Percentiles rank a stretch among this genome's conserved stretches.
These are phyloP conservation scores for Microchrysa polita DNA, from an alignment of 2,888 invertebrate species.

Conservation along the genomic window DNA sequence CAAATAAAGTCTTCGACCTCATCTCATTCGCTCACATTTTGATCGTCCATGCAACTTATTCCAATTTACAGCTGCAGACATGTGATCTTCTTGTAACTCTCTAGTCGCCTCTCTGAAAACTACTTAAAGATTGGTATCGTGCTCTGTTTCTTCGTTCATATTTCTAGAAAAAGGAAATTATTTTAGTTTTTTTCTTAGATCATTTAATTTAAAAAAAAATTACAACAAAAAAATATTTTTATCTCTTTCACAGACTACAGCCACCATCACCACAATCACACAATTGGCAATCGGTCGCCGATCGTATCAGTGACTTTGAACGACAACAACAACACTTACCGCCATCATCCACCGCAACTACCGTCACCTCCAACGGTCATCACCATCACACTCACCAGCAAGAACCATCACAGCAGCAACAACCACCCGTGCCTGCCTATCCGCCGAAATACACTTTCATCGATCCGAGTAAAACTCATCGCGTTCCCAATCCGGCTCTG, in stretches of 20 bases:
- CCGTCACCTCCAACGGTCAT: constrained; percentile 43
- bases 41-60: too few species aligned
- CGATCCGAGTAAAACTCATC: constrained; percentile 78
- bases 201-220: too few species aligned
- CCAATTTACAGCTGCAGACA: too few species aligned
- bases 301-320: constrained; percentile 73
- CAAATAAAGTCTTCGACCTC: too few species aligned
- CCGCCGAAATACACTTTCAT: constrained; percentile 73
- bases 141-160: too few species aligned
- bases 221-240: not conserved
- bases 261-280: constrained; percentile 55
- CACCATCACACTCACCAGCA: constrained; percentile 58
- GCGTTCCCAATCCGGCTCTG: constrained; percentile 76
- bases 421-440: constrained; percentile 64
- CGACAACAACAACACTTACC: constrained; percentile 60
- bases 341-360: constrained; percentile 1
- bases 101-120: too few species aligned
- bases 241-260: constrained; percentile 34
- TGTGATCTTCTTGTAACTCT: too few species aligned
- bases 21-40: too few species aligned
- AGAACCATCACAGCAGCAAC: constrained; percentile 62
- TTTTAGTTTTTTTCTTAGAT: too few species aligned
- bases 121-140: too few species aligned
- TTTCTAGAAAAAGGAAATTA: too few species aligned
- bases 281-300: constrained; percentile 71